Evolutionary conservation across 2,113 vertebrate genomes (phyloP).

Genomic region (Pseudopodoces humilis): DNA sequence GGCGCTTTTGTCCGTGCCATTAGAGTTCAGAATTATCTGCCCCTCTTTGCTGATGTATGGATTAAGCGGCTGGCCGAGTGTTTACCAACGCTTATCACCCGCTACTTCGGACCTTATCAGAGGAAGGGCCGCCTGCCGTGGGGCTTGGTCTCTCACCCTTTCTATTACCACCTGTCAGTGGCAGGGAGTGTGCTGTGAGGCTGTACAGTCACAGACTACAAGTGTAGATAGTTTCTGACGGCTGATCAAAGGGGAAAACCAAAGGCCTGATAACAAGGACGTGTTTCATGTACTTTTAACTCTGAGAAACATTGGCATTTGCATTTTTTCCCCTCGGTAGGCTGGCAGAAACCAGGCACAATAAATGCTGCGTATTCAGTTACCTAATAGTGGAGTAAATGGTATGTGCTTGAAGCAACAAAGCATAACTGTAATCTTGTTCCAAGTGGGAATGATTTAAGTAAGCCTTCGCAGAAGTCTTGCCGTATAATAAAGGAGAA

Average conservation of each 20-base stretch:
- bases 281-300: conserved; percentile 82
- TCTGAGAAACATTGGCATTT: conserved; percentile 76
- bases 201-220: conserved; percentile 76
- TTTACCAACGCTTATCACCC: conserved; percentile 84
- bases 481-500: conserved; percentile 65
- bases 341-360: conserved; percentile 76
- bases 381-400: conserved; percentile 74
- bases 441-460: conserved; percentile 72
- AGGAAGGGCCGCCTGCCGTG: conserved; percentile 79
- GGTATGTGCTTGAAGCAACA: conserved; percentile 76
- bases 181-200: conserved; percentile 82
- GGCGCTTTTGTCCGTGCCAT: conserved; percentile 64
- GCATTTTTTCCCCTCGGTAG: conserved; percentile 66
- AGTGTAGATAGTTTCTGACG: conserved; percentile 88
- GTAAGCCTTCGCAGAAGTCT: conserved; percentile 68
- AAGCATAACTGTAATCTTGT: conserved; percentile 73
- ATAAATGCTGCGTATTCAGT: conserved; percentile 70
- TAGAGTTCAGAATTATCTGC: conserved; percentile 74
- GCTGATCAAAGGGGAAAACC: conserved; percentile 91
- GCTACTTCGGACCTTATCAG: conserved; percentile 78
- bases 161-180: conserved; percentile 90
- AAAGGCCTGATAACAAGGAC: conserved; percentile 85
- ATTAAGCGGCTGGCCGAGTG: conserved; percentile 74
- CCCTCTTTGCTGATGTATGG: conserved; percentile 83
- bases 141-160: conserved; percentile 85